Evolutionary conservation across 2,113 vertebrate species (phyloP).

Genomic region (Ariopsis seemanni): DNA sequence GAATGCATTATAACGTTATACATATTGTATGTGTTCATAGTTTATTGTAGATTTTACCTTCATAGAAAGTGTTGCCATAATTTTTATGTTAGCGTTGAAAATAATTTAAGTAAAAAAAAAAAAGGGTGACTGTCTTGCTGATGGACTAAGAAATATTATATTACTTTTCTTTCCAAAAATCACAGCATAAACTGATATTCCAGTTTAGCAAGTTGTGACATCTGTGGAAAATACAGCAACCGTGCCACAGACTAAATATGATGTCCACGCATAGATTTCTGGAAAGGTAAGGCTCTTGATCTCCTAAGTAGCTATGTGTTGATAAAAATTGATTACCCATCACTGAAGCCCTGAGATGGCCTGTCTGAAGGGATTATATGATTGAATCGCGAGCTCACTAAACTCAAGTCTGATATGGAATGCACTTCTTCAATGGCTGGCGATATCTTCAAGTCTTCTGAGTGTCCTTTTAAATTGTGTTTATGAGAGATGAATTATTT

Average conservation of each 20-base stretch:
- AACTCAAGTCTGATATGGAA: conserved; percentile 36
- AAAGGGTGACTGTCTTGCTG: background rate
- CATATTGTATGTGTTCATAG: background rate
- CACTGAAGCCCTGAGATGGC: conserved; percentile 20
- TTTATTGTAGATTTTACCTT: background rate
- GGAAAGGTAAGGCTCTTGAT: background rate
- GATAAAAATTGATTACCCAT: conserved; percentile 5
- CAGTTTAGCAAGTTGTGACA: background rate
- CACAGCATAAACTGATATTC: background rate
- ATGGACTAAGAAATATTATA: background rate
- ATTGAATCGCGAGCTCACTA: conserved; percentile 5
- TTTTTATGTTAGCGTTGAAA: background rate
- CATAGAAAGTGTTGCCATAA: background rate
- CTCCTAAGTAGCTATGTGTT: background rate
- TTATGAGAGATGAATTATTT: conserved; percentile 55
- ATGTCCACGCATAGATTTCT: background rate
- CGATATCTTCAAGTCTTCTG: conserved; percentile 13
- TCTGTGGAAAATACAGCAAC: background rate
- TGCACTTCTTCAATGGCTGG: conserved; percentile 35
- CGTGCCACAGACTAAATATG: background rate
- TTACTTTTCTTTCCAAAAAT: background rate
- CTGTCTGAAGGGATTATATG: conserved; percentile 5
- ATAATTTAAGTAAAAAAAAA: background rate
- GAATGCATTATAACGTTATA: background rate
- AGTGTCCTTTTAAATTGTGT: conserved; percentile 47